These are phyloP conservation scores for Calephelis virginiensis DNA, from an alignment of 1,140 invertebrate species.

Conservation along the genomic window DNA sequence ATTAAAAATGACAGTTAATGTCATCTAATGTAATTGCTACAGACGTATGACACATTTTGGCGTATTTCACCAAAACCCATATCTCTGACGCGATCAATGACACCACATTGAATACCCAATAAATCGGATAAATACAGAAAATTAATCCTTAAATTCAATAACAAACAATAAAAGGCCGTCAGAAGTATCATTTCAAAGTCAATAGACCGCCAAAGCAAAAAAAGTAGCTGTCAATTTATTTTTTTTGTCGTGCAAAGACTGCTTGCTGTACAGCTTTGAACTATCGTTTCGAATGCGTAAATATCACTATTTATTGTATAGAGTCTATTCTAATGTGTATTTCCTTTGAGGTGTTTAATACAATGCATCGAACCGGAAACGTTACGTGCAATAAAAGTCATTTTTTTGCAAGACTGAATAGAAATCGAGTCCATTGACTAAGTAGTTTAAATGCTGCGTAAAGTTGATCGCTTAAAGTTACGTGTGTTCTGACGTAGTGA, in stretches of 20 bases:
- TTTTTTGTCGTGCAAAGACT: conserved; percentile 11
- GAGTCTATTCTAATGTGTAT: conserved; percentile 28
- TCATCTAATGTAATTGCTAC: conserved; percentile 3
- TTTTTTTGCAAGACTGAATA: conserved; percentile 16
- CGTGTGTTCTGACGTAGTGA: conserved; percentile 26
- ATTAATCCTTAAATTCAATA: conserved; percentile 39
- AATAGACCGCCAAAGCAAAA: conserved; percentile 3
- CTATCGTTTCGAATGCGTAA: conserved; percentile 1
- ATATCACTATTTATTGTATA: conserved; percentile 18
- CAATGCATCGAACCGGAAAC: conserved; percentile 56
- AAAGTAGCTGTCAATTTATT: conserved; percentile 12
- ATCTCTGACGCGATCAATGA: conserved; percentile 11
- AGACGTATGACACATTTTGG: neutral
- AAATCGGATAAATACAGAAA: conserved; percentile 26
- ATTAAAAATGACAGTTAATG: neutral
- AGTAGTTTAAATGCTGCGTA: conserved; percentile 48
- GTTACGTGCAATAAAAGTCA: conserved; percentile 46
- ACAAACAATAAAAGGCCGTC: conserved; percentile 31
- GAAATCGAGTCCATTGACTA: conserved; percentile 43
- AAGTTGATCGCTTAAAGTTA: conserved; percentile 25
- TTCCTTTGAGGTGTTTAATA: conserved; percentile 40
- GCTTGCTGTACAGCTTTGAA: conserved; percentile 13
- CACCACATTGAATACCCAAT: conserved; percentile 2
- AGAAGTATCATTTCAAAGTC: conserved; percentile 17
- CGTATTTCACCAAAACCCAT: conserved; percentile 5